A percentile compares a stretch with the other conserved stretches of the same genome.
These are phyloP conservation scores for Piliocolobus tephrosceles DNA, from an alignment of 2,113 vertebrate species.

Conservation along the genomic window DNA sequence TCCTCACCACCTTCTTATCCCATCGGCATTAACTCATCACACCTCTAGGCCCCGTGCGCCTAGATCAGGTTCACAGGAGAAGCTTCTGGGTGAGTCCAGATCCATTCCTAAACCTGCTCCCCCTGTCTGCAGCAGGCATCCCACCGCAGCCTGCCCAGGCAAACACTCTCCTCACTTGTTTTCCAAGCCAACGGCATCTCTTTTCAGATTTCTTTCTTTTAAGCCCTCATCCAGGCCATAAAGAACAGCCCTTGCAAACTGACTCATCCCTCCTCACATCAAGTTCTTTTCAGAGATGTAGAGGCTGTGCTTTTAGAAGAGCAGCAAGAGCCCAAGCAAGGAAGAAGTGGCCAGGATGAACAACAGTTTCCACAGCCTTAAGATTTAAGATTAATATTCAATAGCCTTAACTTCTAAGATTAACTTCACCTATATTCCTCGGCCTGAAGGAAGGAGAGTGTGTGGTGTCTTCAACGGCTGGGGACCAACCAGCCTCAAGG, in stretches of 20 bases:
- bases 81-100: background rate
- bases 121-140: rapidly evolving
- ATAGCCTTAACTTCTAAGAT: background rate
- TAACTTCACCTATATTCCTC: background rate
- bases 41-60: background rate
- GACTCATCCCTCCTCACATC: background rate
- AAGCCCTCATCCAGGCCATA: background rate
- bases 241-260: background rate
- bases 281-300: background rate
- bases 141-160: background rate
- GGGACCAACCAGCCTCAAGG: background rate
- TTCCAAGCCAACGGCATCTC: background rate
- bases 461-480: background rate
- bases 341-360: background rate
- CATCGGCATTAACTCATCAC: background rate
- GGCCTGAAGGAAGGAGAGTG: background rate
- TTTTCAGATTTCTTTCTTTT: background rate
- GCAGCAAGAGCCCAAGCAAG: background rate
- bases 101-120: background rate
- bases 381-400: background rate
- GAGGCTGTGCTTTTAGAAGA: background rate
- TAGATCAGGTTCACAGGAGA: background rate
- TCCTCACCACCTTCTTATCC: background rate
- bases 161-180: background rate
- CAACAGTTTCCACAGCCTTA: background rate